phyloP scores from a whole-genome alignment of 2,113 vertebrate species.

The Planiliza haematocheilus region DNA sequence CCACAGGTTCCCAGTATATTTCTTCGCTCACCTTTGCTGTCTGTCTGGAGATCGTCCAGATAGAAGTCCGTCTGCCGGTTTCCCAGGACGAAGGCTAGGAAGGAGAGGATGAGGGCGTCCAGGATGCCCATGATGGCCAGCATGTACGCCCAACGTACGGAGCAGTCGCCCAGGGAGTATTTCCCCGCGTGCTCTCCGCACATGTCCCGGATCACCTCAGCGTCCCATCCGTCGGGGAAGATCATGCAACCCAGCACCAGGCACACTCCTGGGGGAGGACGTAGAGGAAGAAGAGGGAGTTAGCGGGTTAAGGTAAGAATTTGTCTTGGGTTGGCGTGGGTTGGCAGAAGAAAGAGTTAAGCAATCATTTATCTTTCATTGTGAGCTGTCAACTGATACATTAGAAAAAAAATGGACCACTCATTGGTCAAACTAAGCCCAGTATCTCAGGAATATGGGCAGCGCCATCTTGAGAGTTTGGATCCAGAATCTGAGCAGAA shows the following conservation, averaged over 20 bases:
- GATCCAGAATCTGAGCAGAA: no score
- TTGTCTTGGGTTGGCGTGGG: no score
- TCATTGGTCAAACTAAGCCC: no score
- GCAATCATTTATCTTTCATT: no score
- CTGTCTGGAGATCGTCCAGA: conserved; percentile 93
- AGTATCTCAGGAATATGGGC: no score
- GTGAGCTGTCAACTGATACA: no score
- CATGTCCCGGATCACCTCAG: conserved; percentile 95
- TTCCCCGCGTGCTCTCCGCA: conserved; percentile 96
- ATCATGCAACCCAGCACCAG: conserved; percentile 98
- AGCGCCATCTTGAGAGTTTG: no score
- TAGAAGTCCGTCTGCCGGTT: conserved; percentile 97
- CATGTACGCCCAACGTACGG: conserved; percentile 97
- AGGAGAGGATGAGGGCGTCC: conserved; percentile 96
- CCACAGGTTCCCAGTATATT: no score
- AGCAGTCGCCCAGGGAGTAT: conserved; percentile 95
- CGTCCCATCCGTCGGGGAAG: conserved; percentile 97
- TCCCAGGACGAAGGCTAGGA: conserved; percentile 96
- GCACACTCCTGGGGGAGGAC: conserved; percentile 88
- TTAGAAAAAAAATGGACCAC: no score
- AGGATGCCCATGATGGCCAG: conserved; percentile 97
- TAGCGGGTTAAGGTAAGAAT: not conserved
- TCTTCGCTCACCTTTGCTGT: conserved; percentile 90
- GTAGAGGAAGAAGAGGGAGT: conserved; percentile 28
- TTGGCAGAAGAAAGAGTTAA: no score